Evolutionary conservation across 2,113 vertebrate species (phyloP).

Genomic region (Sapajus apella): DNA sequence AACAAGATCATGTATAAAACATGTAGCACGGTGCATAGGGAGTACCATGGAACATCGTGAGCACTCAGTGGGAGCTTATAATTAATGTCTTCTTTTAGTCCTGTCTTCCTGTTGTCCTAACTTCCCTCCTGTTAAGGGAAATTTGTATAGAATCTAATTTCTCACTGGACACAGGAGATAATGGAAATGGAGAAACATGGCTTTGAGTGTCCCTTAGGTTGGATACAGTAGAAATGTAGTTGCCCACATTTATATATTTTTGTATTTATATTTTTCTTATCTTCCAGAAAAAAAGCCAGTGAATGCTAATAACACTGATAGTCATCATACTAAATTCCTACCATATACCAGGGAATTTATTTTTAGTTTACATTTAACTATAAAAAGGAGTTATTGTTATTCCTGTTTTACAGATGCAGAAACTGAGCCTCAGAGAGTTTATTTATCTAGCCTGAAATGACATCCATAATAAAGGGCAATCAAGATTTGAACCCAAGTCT

Average conservation of each 20-base stretch:
- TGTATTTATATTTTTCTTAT: slow-evolving; percentile 11
- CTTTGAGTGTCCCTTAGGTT: background rate
- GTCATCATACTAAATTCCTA: background rate
- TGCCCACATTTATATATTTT: background rate
- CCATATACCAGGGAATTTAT: background rate
- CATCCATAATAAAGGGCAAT: background rate
- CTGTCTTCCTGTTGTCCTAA: background rate
- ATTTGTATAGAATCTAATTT: background rate
- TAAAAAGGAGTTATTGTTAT: background rate
- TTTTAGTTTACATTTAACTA: background rate
- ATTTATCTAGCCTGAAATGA: background rate
- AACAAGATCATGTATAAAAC: background rate
- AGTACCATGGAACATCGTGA: background rate
- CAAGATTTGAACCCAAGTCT: background rate
- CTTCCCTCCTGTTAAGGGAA: background rate
- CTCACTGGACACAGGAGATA: background rate
- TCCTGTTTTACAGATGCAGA: background rate
- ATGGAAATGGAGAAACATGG: background rate
- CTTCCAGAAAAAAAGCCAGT: background rate
- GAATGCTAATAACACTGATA: background rate
- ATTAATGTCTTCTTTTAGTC: slow-evolving; percentile 1
- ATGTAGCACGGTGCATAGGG: background rate
- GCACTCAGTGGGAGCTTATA: background rate
- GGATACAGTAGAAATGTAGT: background rate
- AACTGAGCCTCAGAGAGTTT: background rate